phyloP scores from a whole-genome alignment of 1,140 invertebrate genomes.

The Zaprionus ornatus region DNA sequence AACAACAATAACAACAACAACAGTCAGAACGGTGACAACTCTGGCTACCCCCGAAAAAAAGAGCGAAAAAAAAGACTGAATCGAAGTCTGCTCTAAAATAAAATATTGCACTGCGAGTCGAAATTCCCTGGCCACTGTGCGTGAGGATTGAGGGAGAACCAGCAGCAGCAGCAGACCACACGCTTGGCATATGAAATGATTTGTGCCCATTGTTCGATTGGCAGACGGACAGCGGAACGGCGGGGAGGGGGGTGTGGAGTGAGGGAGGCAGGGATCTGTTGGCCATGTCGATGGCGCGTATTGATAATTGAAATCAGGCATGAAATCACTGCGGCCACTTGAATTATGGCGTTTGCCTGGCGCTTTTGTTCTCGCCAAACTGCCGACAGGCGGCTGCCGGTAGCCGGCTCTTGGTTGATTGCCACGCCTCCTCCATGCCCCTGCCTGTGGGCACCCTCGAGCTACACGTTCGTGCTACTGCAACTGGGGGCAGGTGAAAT shows the following conservation, averaged over 20 bases:
- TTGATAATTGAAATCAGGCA: constrained; percentile 82
- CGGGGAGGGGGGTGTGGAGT: constrained; percentile 26
- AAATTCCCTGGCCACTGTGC: not conserved
- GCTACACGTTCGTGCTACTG: not conserved
- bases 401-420: not conserved
- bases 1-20: constrained; percentile 1
- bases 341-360: constrained; percentile 78
- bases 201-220: constrained; percentile 76
- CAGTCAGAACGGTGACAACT: constrained; percentile 24
- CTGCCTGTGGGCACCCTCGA: not conserved
- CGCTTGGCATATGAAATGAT: constrained; percentile 79
- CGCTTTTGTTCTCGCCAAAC: constrained; percentile 75
- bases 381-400: constrained; percentile 19
- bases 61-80: not conserved
- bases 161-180: constrained; percentile 55
- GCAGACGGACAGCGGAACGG: constrained; percentile 22
- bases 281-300: constrained; percentile 69
- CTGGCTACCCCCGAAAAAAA: constrained; percentile 10
- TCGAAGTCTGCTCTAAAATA: constrained; percentile 73
- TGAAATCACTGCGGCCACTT: constrained; percentile 78
- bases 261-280: not conserved
- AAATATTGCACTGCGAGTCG: constrained; percentile 54
- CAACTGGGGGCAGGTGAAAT: constrained; percentile 43
- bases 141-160: not conserved
- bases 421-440: not conserved